Percentiles rank a stretch among this genome's conserved stretches.
These are phyloP conservation scores for Trachelus tabidus DNA, from an alignment of 2,888 invertebrate species.

Conservation along the genomic window DNA sequence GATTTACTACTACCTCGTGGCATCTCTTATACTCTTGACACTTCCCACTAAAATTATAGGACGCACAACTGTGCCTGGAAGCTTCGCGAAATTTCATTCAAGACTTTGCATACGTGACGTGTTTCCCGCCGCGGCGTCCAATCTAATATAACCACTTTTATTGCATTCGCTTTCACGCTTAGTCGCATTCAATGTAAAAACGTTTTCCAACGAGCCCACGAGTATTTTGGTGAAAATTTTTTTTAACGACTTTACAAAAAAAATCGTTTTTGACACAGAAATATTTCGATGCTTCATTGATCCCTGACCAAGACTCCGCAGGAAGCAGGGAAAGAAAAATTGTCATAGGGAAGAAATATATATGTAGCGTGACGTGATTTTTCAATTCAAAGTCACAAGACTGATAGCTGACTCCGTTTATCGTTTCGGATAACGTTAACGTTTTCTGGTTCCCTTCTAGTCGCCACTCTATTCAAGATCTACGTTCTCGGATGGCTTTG, in stretches of 20 bases:
- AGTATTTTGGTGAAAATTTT: background rate
- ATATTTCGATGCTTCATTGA: background rate
- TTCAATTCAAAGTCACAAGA: no score
- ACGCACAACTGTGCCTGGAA: background rate
- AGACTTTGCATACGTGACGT: background rate
- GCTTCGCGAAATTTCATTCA: background rate
- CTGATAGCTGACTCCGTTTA: no score
- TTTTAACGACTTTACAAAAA: background rate
- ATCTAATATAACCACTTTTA: background rate
- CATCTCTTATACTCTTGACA: background rate
- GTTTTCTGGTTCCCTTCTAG: no score
- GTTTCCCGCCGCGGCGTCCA: background rate
- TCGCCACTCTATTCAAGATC: no score
- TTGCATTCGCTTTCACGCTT: background rate
- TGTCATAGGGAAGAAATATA: background rate
- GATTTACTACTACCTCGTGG: background rate
- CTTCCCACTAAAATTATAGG: background rate
- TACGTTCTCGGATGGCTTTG: no score
- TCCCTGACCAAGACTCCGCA: background rate
- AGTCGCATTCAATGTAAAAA: background rate
- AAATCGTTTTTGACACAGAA: background rate
- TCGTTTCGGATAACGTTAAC: no score
- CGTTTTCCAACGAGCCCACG: background rate
- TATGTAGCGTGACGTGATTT: no score
- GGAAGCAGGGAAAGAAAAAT: background rate